Conservation (phyloP, 2,113 vertebrate species). For the Antechinus stuartii region DNA sequence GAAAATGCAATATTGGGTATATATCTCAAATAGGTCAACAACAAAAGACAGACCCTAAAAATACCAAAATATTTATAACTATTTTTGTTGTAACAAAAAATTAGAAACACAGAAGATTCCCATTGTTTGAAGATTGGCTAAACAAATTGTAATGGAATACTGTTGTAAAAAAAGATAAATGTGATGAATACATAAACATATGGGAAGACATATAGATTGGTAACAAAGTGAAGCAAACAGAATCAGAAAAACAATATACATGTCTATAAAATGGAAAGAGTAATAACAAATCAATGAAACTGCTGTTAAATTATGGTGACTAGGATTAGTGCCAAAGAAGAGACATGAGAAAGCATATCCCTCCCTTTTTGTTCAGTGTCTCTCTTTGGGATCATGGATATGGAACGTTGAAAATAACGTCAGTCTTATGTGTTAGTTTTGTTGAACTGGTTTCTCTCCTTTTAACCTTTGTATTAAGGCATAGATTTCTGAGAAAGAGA, state of each 20-base stretch:
- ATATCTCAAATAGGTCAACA: not conserved
- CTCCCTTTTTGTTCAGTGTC: not conserved
- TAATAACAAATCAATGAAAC: not conserved
- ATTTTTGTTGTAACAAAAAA: not conserved
- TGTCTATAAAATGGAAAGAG: not conserved
- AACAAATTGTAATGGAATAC: not conserved
- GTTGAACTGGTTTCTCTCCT: not conserved
- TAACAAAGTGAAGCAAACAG: not conserved
- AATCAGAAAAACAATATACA: not conserved
- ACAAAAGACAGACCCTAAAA: not conserved
- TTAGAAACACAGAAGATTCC: not conserved
- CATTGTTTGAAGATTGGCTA: not conserved
- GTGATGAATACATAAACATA: not conserved
- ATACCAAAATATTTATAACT: not conserved
- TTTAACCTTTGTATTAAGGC: not conserved
- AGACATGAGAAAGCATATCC: not conserved
- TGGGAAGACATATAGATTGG: not conserved
- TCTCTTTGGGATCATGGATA: not conserved
- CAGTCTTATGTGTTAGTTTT: not conserved
- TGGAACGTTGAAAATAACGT: not conserved
- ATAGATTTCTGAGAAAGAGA: not conserved
- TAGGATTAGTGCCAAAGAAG: not conserved
- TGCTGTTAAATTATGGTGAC: not conserved
- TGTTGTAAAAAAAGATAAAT: not conserved
- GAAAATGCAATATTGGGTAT: not conserved